Base-by-base conservation (phyloP, 2,797 vertebrate species). In the Hypotaenidia philippensis region DNA sequence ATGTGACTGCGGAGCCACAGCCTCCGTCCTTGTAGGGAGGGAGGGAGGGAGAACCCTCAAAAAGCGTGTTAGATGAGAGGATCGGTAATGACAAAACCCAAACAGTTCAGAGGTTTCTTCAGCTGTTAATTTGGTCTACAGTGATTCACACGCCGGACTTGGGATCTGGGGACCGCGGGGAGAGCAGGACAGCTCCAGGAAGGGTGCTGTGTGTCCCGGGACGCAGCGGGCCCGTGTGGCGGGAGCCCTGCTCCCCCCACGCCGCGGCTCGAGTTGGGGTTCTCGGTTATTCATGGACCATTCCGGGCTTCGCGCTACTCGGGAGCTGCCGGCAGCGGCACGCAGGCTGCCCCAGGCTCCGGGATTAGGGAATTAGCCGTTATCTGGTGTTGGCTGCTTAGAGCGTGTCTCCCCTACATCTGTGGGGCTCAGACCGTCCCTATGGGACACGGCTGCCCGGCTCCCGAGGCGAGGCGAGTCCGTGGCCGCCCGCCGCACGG, bases 1-100 rank as follows among this genome's bases (percentile, higher is more conserved):
- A 52, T 2, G 8, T 0, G 10, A 22, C 3, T 10, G n/a, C 1
- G 1, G 50, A 32, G 49, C 34, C 56, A 57, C 36, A 23, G 32
- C 12, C 32, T 44, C 38, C 44, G 4, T 38, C 44, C 27, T 81
- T 26, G 25, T 7, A 6, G 45, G 11, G 75, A 22, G 41, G 25
- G 64, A 47, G 13, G n/a, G n/a, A n/a, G n/a, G n/a, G 45, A 26
- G 34, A 20, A 27, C 34, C 60, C 31, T 22, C 1, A 16, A 6
- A 45, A 5, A 38, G 45, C 1, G 36, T 7, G 6, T 34, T 27
- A 3, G 10, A 5, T 14, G 10, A 11, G 26, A 36, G 40, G 56
- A 10, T 22, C 1, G 4, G 32, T 26, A 31, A 13, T 20, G 25
- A n/a, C 23, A 41, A 29, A 26, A 50, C 25, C 13, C 13, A 38